These are phyloP conservation scores for Calliphora vicina DNA, from an alignment of 1,140 invertebrate species.

Conservation along the genomic window DNA sequence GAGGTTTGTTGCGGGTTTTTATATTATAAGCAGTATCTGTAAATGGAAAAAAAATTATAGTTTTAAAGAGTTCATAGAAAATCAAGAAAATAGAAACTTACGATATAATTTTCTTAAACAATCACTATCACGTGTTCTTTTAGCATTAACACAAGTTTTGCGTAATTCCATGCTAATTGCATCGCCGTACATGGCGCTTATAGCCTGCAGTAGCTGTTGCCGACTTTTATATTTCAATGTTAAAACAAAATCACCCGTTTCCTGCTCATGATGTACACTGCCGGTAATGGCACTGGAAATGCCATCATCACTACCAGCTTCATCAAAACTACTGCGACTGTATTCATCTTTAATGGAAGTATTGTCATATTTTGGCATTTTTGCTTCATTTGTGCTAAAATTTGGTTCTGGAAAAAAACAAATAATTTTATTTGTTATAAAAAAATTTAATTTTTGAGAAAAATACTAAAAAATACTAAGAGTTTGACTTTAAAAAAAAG, in stretches of 20 bases:
- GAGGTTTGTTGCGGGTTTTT: background rate
- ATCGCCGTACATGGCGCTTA: background rate
- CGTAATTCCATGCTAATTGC: background rate
- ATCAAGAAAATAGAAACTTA: background rate
- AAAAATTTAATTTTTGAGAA: no score
- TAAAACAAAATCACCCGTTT: background rate
- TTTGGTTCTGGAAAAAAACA: background rate
- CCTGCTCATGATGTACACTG: background rate
- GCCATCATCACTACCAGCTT: constrained; percentile 18
- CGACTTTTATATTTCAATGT: constrained; percentile 22
- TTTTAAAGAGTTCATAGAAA: background rate
- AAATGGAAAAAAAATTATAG: background rate
- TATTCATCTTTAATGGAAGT: constrained; percentile 20
- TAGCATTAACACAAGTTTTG: background rate
- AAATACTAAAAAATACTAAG: no score
- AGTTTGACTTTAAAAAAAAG: no score
- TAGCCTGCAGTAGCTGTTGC: background rate
- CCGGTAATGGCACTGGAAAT: background rate
- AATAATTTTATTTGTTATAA: no score
- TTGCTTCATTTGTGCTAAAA: background rate
- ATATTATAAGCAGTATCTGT: background rate
- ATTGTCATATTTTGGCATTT: constrained; percentile 11
- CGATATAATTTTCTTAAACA: background rate
- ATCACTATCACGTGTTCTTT: background rate
- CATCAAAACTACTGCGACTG: constrained; percentile 21